Conservation (phyloP, 1,140 invertebrate genomes). For the Thrips palmi region DNA sequence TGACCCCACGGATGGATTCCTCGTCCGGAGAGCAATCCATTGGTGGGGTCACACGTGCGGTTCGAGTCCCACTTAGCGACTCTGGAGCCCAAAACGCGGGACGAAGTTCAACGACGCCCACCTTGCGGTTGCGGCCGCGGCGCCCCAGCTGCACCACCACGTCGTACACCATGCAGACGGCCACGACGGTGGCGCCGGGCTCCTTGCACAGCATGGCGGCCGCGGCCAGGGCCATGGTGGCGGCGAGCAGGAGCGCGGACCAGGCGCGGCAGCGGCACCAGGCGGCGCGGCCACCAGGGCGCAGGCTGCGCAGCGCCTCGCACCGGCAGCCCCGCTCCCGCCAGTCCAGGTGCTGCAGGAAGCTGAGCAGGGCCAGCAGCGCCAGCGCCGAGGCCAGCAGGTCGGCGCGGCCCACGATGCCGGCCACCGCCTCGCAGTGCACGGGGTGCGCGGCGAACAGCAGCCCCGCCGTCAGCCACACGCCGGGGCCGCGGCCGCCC, state of each 20-base stretch:
- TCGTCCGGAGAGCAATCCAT: no score
- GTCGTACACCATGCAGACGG: constrained; percentile 67
- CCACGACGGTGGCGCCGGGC: constrained; percentile 79
- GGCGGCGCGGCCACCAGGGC: not conserved
- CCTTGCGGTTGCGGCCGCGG: no score
- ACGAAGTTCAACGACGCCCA: no score
- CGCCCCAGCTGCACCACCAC: no score
- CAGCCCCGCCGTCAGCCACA: constrained; percentile 40
- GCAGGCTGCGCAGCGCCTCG: not conserved
- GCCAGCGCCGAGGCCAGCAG: constrained; percentile 79
- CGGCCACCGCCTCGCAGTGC: constrained; percentile 87
- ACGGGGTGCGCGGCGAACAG: constrained; percentile 89
- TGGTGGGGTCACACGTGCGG: no score
- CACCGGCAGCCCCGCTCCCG: constrained; percentile 12
- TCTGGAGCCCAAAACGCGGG: no score
- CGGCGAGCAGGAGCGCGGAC: not conserved
- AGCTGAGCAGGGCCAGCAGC: constrained; percentile 66
- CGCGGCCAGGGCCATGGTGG: constrained; percentile 26
- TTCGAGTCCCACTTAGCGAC: no score
- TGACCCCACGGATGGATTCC: no score
- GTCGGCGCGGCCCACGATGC: constrained; percentile 88
- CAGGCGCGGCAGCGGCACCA: not conserved
- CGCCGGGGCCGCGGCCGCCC: constrained; percentile 13
- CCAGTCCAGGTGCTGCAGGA: constrained; percentile 32
- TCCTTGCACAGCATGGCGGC: constrained; percentile 74